Base-by-base conservation (phyloP, 2,113 vertebrate species). In the Anas platyrhynchos region DNA sequence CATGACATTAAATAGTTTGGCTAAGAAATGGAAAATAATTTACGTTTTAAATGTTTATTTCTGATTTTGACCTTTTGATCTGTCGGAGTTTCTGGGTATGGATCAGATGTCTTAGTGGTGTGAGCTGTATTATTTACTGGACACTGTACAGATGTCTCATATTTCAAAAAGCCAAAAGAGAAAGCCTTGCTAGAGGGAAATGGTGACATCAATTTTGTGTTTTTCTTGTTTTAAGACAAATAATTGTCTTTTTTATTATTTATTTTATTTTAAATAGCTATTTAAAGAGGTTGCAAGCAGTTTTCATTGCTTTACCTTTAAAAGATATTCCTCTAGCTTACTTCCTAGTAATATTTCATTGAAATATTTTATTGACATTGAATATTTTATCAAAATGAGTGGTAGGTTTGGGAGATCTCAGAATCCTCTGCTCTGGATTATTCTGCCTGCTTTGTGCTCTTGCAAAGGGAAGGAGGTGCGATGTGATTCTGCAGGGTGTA, bases 31-130 rank as follows among this genome's bases (percentile, higher is more conserved):
- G 77, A 27, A 88, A 82, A 50, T 59, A 29, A 5, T 91, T 71
- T 59, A 25, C 72, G 59, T 66, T 58, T 74, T 43, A 8, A 52
- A 41, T 63, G 38, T 48, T 66, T 21, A 2, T 88, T 93, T 74
- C 74, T 50, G 9, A 55, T 94, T 83, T 78, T 27, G 61, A 84
- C 91, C 29, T 89, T n/a, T 41, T 56, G 86, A 52, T 48, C 77
- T 9, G 17, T 43, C 17, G 26, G 41, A 36, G 74, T 94, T 91
- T 65, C 73, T 91, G 61, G 54, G 61, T 65, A 11, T 72, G 48
- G 43, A 43, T 83, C 67, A 43, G 0, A 0, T 93, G 43, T 41
- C 38, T 50, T 83, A 22, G 1, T 2, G 2, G 43, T 29, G 3
- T n/a, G 59, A 75, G 38, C 22, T 1, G 0, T 61, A 1, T 59